Evolutionary conservation across 2,888 invertebrate species (phyloP).

Genomic region (Eupithecia insigniata): DNA sequence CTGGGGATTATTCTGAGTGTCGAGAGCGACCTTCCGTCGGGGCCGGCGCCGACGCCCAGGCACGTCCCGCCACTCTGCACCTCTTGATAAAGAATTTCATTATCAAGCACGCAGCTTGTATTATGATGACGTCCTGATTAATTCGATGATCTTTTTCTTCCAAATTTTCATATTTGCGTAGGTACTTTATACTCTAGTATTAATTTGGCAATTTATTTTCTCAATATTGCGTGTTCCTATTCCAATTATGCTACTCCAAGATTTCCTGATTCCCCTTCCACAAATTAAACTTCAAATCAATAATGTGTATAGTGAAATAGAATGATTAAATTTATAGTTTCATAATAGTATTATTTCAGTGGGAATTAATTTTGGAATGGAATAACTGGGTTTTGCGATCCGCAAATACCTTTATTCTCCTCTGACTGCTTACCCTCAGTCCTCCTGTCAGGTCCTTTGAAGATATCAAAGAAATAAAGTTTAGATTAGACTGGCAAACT

Average conservation of each 20-base stretch:
- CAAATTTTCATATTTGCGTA: not conserved
- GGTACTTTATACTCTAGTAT: not conserved
- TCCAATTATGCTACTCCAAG: not conserved
- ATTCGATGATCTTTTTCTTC: constrained; percentile 9
- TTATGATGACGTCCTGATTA: constrained; percentile 64
- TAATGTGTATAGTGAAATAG: not conserved
- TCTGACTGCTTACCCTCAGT: constrained; percentile 19
- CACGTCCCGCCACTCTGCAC: constrained; percentile 68
- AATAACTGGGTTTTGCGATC: constrained; percentile 15
- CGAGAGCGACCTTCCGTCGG: constrained; percentile 48
- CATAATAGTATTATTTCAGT: not conserved
- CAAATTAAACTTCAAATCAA: not conserved
- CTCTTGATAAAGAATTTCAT: constrained; percentile 78
- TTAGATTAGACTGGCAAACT: constrained; percentile 30
- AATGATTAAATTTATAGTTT: not conserved
- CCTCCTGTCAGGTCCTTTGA: constrained; percentile 33
- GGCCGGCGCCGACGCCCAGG: constrained; percentile 47
- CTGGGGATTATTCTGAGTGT: constrained; percentile 35
- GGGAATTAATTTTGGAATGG: constrained; percentile 1
- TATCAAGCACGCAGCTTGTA: constrained; percentile 63
- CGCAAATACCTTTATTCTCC: constrained; percentile 27
- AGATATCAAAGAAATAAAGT: constrained; percentile 35
- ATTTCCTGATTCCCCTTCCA: not conserved
- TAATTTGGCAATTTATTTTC: not conserved
- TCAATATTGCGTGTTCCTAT: not conserved